Percentiles rank a stretch among this genome's conserved stretches.
phyloP scores from a whole-genome alignment of 2,888 invertebrate species.

The Pollenia angustigena region DNA sequence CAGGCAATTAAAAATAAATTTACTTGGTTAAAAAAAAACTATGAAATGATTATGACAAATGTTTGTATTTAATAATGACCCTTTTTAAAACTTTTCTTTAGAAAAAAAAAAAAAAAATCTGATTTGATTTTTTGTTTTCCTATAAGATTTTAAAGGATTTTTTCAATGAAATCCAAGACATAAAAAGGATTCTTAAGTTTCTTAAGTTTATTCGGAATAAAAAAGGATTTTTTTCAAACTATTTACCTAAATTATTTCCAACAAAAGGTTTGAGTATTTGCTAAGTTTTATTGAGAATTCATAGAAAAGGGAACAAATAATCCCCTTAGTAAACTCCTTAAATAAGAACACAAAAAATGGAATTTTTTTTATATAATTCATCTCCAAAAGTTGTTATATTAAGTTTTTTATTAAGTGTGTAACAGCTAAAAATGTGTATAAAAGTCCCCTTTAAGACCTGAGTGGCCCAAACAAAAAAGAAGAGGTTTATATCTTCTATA shows the following conservation, averaged over 20 bases:
- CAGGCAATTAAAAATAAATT: slow-evolving; percentile 25
- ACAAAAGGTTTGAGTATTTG: slow-evolving; percentile 53
- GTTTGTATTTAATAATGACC: not conserved
- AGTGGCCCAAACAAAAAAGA: no score
- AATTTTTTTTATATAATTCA: no score
- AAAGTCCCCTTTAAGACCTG: no score
- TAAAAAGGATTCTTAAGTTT: slow-evolving; percentile 3
- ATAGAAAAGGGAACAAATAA: slow-evolving; percentile 26
- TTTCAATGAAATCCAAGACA: not conserved
- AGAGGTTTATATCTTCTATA: no score
- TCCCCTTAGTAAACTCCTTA: not conserved
- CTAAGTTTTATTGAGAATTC: slow-evolving; percentile 29
- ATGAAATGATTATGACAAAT: not conserved
- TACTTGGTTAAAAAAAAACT: not conserved
- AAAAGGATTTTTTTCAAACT: not conserved
- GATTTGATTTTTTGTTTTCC: slow-evolving; percentile 15
- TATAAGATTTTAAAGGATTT: slow-evolving; percentile 47
- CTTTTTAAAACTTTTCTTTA: not conserved
- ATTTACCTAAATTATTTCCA: not conserved
- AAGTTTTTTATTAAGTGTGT: no score
- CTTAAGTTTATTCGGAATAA: not conserved
- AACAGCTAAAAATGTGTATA: no score
- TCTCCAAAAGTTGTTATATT: no score
- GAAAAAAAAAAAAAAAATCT: not conserved
- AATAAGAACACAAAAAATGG: not conserved